These are phyloP conservation scores for Sinocyclocheilus maitianheensis DNA, from an alignment of 2,113 vertebrate species.

Conservation along the genomic window DNA sequence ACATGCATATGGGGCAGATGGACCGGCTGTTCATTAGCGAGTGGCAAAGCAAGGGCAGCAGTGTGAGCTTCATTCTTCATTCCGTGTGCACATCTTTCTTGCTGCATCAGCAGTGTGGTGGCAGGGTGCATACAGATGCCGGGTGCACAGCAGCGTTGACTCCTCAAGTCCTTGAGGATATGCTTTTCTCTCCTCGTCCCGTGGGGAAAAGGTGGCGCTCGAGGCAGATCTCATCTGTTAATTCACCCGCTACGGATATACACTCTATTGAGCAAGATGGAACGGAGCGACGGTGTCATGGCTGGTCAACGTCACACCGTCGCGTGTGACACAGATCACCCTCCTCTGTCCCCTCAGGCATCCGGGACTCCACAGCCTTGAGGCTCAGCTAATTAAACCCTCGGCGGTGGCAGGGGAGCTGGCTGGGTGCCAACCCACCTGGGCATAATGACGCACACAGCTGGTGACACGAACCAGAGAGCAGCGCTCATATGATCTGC, in stretches of 20 bases:
- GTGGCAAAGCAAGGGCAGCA: conserved; percentile 15
- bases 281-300: conserved; percentile 49
- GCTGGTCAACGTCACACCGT: conserved; percentile 63
- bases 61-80: conserved; percentile 19
- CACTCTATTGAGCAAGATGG: conserved; percentile 22
- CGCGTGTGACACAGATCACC: conserved; percentile 69
- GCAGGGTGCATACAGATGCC: conserved; percentile 40
- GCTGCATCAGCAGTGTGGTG: conserved; percentile 43
- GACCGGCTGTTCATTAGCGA: conserved; percentile 15
- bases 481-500: conserved; percentile 24
- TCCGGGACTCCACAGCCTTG: conserved; percentile 50
- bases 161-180: conserved; percentile 3
- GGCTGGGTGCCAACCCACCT: conserved; percentile 57
- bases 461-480: conserved; percentile 39
- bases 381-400: conserved; percentile 73
- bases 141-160: background rate
- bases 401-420: conserved; percentile 59
- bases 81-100: conserved; percentile 18
- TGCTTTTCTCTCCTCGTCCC: background rate
- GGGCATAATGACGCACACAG: conserved; percentile 47
- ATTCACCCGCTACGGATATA: background rate
- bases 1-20: background rate
- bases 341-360: conserved; percentile 57
- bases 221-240: background rate
- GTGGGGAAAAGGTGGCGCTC: background rate